Percentiles rank a stretch among this genome's conserved stretches.
Evolutionary conservation across 2,797 vertebrate species (phyloP).

Genomic region (Chloroceryle inda): DNA sequence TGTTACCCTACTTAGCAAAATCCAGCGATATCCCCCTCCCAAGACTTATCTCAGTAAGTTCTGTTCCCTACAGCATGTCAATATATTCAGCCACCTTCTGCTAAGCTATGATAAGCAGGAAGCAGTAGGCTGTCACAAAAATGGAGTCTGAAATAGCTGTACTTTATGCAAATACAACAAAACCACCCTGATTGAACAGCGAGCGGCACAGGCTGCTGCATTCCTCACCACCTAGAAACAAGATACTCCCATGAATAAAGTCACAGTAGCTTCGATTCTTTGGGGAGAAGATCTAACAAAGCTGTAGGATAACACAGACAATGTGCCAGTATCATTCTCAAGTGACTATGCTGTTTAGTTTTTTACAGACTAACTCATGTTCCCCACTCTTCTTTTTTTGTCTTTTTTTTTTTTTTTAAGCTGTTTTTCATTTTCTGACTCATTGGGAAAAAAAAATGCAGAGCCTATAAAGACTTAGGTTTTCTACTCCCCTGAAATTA

Average conservation of each 20-base stretch:
- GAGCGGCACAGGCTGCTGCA: slow-evolving; percentile 22
- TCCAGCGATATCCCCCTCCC: background rate
- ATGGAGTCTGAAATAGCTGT: slow-evolving; percentile 59
- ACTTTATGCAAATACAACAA: slow-evolving; percentile 54
- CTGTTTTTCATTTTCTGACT: slow-evolving; percentile 45
- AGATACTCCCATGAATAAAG: background rate
- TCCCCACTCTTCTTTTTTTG: background rate
- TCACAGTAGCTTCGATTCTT: background rate
- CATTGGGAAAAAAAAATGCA: slow-evolving; percentile 29
- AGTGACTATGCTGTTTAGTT: slow-evolving; percentile 5
- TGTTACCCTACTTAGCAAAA: slow-evolving; percentile 22
- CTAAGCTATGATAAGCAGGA: slow-evolving; percentile 64
- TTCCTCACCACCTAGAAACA: background rate
- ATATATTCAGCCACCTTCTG: slow-evolving; percentile 63
- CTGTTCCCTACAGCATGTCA: slow-evolving; percentile 33
- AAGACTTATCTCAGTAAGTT: background rate
- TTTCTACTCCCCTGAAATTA: slow-evolving; percentile 32
- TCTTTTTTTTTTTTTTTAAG: background rate
- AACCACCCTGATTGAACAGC: background rate
- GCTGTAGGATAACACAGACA: slow-evolving; percentile 19
- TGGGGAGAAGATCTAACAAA: slow-evolving; percentile 1
- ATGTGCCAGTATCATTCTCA: background rate
- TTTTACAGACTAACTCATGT: slow-evolving; percentile 17
- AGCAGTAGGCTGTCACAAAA: slow-evolving; percentile 54
- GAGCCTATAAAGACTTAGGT: background rate